Conservation (phyloP, 2,113 vertebrate genomes). For the Cebus imitator region DNA sequence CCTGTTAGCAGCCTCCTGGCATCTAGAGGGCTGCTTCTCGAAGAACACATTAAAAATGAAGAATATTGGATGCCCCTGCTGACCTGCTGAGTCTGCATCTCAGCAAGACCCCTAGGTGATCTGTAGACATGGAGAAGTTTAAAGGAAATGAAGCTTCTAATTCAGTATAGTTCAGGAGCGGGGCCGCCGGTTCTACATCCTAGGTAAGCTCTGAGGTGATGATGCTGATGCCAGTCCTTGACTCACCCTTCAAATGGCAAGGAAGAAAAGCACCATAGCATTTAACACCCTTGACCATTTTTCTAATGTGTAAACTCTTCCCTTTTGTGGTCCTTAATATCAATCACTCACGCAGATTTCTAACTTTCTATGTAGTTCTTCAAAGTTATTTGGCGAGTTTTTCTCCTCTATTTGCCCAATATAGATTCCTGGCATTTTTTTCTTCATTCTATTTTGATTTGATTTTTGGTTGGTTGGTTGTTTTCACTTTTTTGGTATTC, state of each 20-base stretch:
- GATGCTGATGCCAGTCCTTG: neutral
- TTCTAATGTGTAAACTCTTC: neutral
- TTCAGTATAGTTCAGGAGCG: neutral
- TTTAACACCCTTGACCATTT: neutral
- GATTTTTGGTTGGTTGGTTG: neutral
- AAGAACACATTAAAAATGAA: neutral
- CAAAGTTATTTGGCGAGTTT: neutral
- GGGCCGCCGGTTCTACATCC: neutral
- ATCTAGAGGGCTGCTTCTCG: fast-evolving
- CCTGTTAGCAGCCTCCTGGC: neutral
- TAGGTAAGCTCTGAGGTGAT: fast-evolving
- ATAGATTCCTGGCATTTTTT: neutral
- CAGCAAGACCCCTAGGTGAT: neutral
- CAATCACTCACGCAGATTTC: neutral
- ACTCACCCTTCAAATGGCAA: neutral
- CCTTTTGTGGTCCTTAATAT: neutral
- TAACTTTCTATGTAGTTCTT: neutral
- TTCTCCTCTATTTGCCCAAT: neutral
- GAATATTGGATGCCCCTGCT: neutral
- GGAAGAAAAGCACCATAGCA: neutral
- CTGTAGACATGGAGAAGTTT: neutral
- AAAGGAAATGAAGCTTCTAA: neutral
- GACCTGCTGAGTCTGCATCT: no score
- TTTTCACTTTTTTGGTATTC: neutral
- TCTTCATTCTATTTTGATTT: neutral